Evolutionary conservation across 2,888 invertebrate genomes (phyloP).

Genomic region (Tipula vernalis): DNA sequence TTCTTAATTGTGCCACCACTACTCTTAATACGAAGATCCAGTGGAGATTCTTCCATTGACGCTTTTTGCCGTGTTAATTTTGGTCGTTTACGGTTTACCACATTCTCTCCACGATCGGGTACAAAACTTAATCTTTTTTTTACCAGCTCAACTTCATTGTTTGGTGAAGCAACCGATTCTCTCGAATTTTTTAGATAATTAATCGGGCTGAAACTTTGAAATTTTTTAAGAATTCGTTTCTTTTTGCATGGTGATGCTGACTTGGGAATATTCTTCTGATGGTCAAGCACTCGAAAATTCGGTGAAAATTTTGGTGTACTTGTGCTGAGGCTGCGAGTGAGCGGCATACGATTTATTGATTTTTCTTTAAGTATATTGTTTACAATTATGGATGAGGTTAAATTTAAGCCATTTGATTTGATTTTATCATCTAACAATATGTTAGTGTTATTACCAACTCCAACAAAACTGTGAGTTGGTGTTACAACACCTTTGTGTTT

Average conservation of each 20-base stretch:
- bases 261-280: background rate
- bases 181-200: background rate
- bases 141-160: background rate
- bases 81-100: background rate
- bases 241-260: background rate
- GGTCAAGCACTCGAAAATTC: background rate
- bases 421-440: background rate
- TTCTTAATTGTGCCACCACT: background rate
- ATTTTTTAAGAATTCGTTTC: constrained; percentile 5
- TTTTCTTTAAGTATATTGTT: background rate
- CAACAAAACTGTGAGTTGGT: background rate
- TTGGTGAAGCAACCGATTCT: background rate
- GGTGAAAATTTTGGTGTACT: constrained; percentile 5
- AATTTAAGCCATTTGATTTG: background rate
- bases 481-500: background rate
- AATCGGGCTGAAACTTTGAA: constrained; percentile 6
- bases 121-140: constrained; percentile 5
- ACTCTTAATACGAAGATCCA: background rate
- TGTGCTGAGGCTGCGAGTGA: background rate
- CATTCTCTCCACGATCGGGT: background rate
- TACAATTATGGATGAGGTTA: background rate
- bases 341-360: background rate
- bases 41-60: background rate
- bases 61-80: background rate
- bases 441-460: background rate